Conservation (phyloP, 2,888 invertebrate species). For the Apodemia zela region DNA sequence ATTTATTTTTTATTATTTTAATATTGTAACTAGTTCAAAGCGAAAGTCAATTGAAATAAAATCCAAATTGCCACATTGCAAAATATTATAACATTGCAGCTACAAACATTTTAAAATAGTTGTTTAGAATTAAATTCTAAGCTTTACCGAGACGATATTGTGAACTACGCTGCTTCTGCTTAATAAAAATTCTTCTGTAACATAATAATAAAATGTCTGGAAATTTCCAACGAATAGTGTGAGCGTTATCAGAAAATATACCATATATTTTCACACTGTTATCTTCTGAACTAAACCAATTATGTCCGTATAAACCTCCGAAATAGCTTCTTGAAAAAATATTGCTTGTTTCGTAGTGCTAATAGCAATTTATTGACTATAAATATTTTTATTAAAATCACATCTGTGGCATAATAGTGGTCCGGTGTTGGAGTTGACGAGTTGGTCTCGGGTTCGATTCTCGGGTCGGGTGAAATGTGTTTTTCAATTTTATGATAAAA, state of each 20-base stretch:
- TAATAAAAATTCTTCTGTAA: conserved; percentile 27
- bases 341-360: conserved; percentile 39
- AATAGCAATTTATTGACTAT: conserved; percentile 23
- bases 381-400: neutral
- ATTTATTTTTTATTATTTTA: no score
- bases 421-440: no score
- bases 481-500: no score
- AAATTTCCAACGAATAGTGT: conserved; percentile 21
- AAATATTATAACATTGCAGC: neutral
- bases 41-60: neutral
- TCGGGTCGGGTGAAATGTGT: no score
- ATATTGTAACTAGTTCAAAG: no score
- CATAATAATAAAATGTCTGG: conserved; percentile 29
- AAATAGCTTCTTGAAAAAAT: conserved; percentile 48
- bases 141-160: conserved; percentile 12
- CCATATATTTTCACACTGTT: conserved; percentile 37
- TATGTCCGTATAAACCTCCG: conserved; percentile 50
- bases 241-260: conserved; percentile 26
- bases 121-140: conserved; percentile 14
- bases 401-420: no score
- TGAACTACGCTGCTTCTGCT: conserved; percentile 18
- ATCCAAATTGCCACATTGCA: neutral
- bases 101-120: neutral
- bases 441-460: no score
- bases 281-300: conserved; percentile 43